Percentiles rank a stretch among this genome's conserved stretches.
Conservation (phyloP, 2,797 vertebrate species). For the Nothura maculosa region DNA sequence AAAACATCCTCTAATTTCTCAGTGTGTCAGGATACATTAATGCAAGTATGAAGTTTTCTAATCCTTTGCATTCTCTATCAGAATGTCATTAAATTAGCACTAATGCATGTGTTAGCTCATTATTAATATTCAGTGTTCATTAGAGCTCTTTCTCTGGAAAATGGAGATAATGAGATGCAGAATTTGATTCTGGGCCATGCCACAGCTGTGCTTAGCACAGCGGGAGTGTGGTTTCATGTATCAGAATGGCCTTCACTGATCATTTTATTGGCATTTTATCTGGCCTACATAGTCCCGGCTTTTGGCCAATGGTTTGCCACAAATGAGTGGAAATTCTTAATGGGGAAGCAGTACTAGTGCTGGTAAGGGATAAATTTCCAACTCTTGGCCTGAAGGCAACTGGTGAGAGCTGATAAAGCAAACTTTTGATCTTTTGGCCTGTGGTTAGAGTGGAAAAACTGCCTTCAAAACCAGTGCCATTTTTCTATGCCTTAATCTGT, state of each 20-base stretch:
- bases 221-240: background rate
- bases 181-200: background rate
- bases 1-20: constrained; percentile 42
- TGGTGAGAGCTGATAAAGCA: background rate
- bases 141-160: background rate
- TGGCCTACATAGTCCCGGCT: background rate
- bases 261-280: background rate
- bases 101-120: constrained; percentile 17
- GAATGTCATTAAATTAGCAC: background rate
- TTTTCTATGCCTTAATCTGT: background rate
- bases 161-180: background rate
- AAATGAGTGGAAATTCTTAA: background rate
- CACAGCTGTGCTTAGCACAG: background rate
- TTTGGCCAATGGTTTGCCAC: background rate
- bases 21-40: constrained; percentile 29
- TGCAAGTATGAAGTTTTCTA: constrained; percentile 21
- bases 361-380: background rate
- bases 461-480: background rate
- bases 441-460: background rate
- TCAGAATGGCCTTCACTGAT: background rate
- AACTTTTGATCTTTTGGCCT: constrained; percentile 6
- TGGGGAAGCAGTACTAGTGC: background rate
- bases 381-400: background rate
- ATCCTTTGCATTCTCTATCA: background rate
- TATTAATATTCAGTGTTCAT: background rate